phyloP scores from a whole-genome alignment of 2,888 invertebrate species.

The Erebia epiphron region DNA sequence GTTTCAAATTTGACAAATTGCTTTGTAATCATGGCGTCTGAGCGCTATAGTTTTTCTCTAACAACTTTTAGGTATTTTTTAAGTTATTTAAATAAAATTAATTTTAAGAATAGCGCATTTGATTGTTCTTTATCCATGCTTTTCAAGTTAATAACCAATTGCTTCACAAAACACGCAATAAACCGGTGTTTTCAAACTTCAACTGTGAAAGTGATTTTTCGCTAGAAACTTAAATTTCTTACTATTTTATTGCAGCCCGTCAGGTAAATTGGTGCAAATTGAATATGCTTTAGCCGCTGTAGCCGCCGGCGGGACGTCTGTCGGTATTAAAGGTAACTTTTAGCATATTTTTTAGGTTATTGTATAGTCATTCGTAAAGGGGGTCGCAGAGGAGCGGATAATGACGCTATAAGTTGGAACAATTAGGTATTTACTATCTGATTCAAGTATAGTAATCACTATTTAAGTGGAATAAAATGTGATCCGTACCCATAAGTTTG shows the following conservation, averaged over 20 bases:
- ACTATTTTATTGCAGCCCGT: constrained; percentile 89
- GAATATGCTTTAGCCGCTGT: constrained; percentile 99
- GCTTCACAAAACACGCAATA: neutral
- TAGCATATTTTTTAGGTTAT: constrained; percentile 48
- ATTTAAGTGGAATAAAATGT: too few relatives aligned
- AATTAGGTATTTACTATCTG: too few relatives aligned
- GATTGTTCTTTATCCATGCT: neutral
- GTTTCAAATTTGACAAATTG: constrained; percentile 54
- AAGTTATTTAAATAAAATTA: neutral
- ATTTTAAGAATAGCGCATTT: neutral
- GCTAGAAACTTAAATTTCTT: constrained; percentile 38
- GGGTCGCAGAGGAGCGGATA: too few relatives aligned
- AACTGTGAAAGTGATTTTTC: constrained; percentile 37
- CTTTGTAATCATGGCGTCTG: constrained; percentile 94
- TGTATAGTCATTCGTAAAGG: constrained; percentile 38
- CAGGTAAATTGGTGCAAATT: constrained; percentile 99
- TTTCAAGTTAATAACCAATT: neutral
- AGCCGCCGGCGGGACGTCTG: constrained; percentile 98
- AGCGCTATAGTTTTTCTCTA: constrained; percentile 98
- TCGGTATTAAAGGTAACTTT: constrained; percentile 95
- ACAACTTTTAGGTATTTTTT: constrained; percentile 85
- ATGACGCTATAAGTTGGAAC: neutral
- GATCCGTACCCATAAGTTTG: too few relatives aligned
- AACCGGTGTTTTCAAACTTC: constrained; percentile 27
- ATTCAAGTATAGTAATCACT: neutral